Evolutionary conservation across 2,888 invertebrate genomes (phyloP).

Genomic region (Eucera pruinosa): DNA sequence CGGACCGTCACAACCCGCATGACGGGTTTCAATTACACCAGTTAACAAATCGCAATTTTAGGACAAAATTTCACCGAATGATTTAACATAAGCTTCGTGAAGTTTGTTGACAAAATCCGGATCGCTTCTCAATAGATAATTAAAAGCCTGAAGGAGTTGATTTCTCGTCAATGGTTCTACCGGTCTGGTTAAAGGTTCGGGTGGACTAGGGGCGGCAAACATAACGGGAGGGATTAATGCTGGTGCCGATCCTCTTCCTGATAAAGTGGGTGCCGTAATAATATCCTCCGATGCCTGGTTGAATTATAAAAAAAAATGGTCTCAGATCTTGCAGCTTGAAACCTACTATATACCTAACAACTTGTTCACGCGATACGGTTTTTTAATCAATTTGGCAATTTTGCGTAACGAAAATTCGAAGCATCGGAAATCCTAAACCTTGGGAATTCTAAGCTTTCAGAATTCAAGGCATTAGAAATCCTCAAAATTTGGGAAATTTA

Average conservation of each 20-base stretch:
- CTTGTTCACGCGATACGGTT: too few species aligned
- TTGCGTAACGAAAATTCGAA: too few species aligned
- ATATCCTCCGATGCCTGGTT: slow-evolving; percentile 75
- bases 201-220: slow-evolving; percentile 86
- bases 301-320: slow-evolving; percentile 37
- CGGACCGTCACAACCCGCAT: slow-evolving; percentile 66
- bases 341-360: slow-evolving; percentile 3
- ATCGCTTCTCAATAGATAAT: slow-evolving; percentile 94
- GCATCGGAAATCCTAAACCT: too few species aligned
- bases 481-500: too few species aligned
- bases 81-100: slow-evolving; percentile 96
- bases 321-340: background rate
- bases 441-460: too few species aligned
- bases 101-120: slow-evolving; percentile 94
- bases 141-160: slow-evolving; percentile 95
- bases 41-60: slow-evolving; percentile 73
- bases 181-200: slow-evolving; percentile 77
- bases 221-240: slow-evolving; percentile 94
- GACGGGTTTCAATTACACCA: slow-evolving; percentile 56
- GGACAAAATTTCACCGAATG: slow-evolving; percentile 89
- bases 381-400: too few species aligned
- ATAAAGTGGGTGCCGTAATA: slow-evolving; percentile 64
- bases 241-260: slow-evolving; percentile 84
- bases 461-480: too few species aligned
- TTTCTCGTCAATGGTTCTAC: slow-evolving; percentile 93